Evolutionary conservation across 2,113 vertebrate species (phyloP).

Genomic region (Raphicerus campestris): DNA sequence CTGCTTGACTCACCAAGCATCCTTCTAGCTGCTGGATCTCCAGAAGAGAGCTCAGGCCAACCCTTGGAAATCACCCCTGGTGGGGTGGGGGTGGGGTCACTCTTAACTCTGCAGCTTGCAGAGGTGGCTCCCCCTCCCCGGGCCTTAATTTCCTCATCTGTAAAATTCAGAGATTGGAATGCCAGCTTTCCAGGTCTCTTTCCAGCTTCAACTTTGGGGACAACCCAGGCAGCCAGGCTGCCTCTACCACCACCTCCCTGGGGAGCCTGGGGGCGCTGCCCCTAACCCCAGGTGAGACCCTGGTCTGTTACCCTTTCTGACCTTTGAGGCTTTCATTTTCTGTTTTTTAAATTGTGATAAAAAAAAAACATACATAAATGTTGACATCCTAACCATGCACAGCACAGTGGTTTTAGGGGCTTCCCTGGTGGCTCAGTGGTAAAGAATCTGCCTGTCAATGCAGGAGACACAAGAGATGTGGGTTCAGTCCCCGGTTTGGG

Average conservation of each 20-base stretch:
- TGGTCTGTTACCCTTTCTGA: not conserved
- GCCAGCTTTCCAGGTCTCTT: not conserved
- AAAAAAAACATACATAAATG: not conserved
- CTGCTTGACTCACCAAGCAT: not conserved
- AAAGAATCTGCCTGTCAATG: not conserved
- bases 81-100: fast-evolving
- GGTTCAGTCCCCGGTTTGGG: not conserved
- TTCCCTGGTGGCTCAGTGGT: not conserved
- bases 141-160: not conserved
- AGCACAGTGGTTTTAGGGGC: not conserved
- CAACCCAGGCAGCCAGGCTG: not conserved
- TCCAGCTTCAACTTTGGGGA: not conserved
- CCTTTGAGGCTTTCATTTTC: not conserved
- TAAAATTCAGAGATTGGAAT: not conserved
- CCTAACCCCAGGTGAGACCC: not conserved
- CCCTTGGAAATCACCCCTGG: not conserved
- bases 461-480: not conserved
- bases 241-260: too few species aligned
- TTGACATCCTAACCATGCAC: not conserved
- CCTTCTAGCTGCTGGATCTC: not conserved
- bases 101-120: not conserved
- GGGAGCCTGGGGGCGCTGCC: not conserved
- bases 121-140: fast-evolving
- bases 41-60: not conserved
- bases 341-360: not conserved